Percentiles rank a stretch among this genome's conserved stretches.
phyloP scores from a whole-genome alignment of 2,888 invertebrate species.

The Synergus umbraculus region DNA sequence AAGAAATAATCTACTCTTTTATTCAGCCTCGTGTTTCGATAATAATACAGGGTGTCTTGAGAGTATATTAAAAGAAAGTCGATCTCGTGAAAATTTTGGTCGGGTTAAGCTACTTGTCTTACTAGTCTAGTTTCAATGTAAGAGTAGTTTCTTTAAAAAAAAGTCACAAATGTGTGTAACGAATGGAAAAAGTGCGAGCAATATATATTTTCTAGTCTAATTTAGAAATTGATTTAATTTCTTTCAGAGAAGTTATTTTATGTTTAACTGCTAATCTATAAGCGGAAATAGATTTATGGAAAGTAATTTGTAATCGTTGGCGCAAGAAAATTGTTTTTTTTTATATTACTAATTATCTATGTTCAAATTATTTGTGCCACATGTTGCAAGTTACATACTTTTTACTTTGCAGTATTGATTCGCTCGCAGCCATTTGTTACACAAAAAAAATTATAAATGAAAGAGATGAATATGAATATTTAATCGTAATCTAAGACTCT shows the following conservation, averaged over 20 bases:
- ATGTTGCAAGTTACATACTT: conserved; percentile 5
- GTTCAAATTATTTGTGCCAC: not conserved
- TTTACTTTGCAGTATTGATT: conserved; percentile 34
- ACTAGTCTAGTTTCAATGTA: conserved; percentile 54
- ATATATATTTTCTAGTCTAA: conserved; percentile 23
- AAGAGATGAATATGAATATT: conserved; percentile 7
- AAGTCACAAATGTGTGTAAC: conserved; percentile 22
- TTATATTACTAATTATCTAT: not conserved
- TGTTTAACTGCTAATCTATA: not conserved
- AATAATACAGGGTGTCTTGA: conserved; percentile 41
- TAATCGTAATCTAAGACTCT: conserved; percentile 5
- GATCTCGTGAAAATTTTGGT: not conserved
- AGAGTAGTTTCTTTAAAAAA: conserved; percentile 44
- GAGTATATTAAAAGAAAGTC: conserved; percentile 11
- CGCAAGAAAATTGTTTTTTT: not conserved
- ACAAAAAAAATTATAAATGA: conserved; percentile 10
- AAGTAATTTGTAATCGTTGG: not conserved
- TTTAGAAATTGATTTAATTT: conserved; percentile 18
- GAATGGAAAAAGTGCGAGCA: not conserved
- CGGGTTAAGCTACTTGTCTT: conserved; percentile 43
- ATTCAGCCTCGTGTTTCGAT: conserved; percentile 39
- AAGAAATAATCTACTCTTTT: conserved; percentile 8
- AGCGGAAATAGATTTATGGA: conserved; percentile 11
- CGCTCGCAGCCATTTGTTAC: conserved; percentile 10
- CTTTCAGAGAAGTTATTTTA: conserved; percentile 16